Evolutionary conservation across 2,888 invertebrate genomes (phyloP).

Genomic region (Melinopterus prodromus): DNA sequence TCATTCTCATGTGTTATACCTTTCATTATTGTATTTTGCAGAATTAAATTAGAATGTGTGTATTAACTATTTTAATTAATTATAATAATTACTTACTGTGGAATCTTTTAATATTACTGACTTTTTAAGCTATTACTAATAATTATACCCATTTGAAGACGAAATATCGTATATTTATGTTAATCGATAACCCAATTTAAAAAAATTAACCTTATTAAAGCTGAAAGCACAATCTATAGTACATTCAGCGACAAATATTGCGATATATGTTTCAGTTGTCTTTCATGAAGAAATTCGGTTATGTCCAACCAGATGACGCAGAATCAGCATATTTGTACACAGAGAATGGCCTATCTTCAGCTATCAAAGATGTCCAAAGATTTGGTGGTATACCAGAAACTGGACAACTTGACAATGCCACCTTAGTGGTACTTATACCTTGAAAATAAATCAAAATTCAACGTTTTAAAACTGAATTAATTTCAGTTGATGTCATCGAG

Average conservation of each 20-base stretch:
- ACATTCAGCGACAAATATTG: not conserved
- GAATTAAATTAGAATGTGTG: too few relatives aligned
- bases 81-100: too few relatives aligned
- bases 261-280: slow-evolving; percentile 61
- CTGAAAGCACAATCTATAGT: too few relatives aligned
- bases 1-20: too few relatives aligned
- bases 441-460: slow-evolving; percentile 9
- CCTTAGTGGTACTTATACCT: slow-evolving; percentile 63
- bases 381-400: slow-evolving; percentile 76
- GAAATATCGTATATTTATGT: not conserved
- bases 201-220: too few relatives aligned
- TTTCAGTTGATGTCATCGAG: slow-evolving; percentile 70
- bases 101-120: not conserved
- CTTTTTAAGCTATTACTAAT: not conserved
- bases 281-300: slow-evolving; percentile 77
- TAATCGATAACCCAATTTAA: not conserved
- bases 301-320: slow-evolving; percentile 63
- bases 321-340: slow-evolving; percentile 71
- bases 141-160: not conserved
- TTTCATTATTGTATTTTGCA: too few relatives aligned
- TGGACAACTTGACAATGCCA: slow-evolving; percentile 71
- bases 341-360: slow-evolving; percentile 68
- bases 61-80: too few relatives aligned
- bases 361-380: slow-evolving; percentile 73
- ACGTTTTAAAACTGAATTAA: slow-evolving; percentile 16